phyloP scores from a whole-genome alignment of 2,888 invertebrate species.

The Dioctria linearis region DNA sequence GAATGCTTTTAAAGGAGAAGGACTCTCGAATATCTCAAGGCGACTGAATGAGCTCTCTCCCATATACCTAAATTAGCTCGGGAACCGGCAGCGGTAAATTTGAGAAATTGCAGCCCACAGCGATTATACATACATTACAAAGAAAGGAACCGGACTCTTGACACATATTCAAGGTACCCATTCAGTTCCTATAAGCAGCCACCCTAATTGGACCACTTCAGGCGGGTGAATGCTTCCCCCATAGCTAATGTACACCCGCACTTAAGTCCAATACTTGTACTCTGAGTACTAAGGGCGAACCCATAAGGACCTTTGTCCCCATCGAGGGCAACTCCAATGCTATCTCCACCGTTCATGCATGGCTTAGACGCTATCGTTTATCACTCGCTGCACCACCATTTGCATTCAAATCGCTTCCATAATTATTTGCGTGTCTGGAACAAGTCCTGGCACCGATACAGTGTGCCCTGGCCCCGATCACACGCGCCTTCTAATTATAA shows the following conservation, averaged over 20 bases:
- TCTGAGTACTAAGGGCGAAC: slow-evolving; percentile 22
- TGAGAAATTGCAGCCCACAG: slow-evolving; percentile 37
- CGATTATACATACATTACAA: slow-evolving; percentile 3
- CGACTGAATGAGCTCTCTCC: slow-evolving; percentile 15
- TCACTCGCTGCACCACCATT: slow-evolving; percentile 36
- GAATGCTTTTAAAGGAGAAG: slow-evolving; percentile 43
- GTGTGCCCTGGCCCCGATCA: not conserved
- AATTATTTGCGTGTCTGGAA: slow-evolving; percentile 30
- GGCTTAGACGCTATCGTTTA: slow-evolving; percentile 9
- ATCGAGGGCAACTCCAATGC: slow-evolving; percentile 1
- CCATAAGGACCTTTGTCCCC: slow-evolving; percentile 38
- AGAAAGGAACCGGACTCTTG: slow-evolving; percentile 49
- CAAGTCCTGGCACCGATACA: slow-evolving; percentile 18
- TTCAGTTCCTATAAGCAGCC: slow-evolving; percentile 36
- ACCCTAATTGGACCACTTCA: slow-evolving; percentile 48
- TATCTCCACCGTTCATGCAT: slow-evolving; percentile 29
- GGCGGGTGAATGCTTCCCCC: slow-evolving; percentile 1
- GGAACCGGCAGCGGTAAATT: slow-evolving; percentile 35
- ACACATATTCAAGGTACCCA: slow-evolving; percentile 42
- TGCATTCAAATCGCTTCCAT: slow-evolving; percentile 47
- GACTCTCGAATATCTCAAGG: slow-evolving; percentile 43
- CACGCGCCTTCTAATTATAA: slow-evolving; percentile 31
- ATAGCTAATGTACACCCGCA: slow-evolving; percentile 32
- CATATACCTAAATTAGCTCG: slow-evolving; percentile 14
- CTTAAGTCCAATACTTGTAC: slow-evolving; percentile 5